A percentile compares a stretch with the other conserved stretches of the same genome.
Evolutionary conservation across 2,113 vertebrate species (phyloP).

Genomic region (Embiotoca jacksoni): DNA sequence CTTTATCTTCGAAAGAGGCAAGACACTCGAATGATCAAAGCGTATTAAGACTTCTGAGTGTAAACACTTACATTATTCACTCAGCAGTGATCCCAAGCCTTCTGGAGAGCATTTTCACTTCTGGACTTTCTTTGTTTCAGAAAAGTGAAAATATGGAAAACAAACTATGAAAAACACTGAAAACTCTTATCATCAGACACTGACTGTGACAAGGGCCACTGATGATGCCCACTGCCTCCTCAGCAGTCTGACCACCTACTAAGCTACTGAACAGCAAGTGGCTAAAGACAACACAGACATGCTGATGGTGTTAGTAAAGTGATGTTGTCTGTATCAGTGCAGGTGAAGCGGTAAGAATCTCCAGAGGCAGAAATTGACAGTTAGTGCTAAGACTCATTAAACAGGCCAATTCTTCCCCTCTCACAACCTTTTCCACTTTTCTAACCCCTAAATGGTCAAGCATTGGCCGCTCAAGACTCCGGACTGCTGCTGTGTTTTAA

Average conservation of each 20-base stretch:
- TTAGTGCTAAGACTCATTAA: constrained; percentile 43
- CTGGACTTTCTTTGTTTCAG: background rate
- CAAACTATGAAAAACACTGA: background rate
- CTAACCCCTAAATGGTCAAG: constrained; percentile 43
- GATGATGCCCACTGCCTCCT: background rate
- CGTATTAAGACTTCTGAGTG: background rate
- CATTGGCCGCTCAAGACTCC: constrained; percentile 14
- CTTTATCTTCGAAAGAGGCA: constrained; percentile 14
- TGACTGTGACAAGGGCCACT: background rate
- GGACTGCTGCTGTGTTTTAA: constrained; percentile 31
- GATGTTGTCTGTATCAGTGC: constrained; percentile 14
- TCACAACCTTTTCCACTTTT: constrained; percentile 26
- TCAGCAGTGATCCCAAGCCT: background rate
- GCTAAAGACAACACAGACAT: constrained; percentile 11
- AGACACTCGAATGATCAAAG: constrained; percentile 24
- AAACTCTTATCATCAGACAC: background rate
- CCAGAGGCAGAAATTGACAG: constrained; percentile 40
- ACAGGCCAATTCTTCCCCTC: constrained; percentile 8
- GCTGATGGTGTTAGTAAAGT: background rate
- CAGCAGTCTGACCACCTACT: constrained; percentile 14
- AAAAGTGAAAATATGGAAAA: background rate
- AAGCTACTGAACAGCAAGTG: background rate
- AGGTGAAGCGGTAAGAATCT: constrained; percentile 42
- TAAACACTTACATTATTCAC: background rate
- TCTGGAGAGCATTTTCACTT: background rate